Conservation (phyloP, 2,888 invertebrate species). For the Vesta saturnalis region DNA sequence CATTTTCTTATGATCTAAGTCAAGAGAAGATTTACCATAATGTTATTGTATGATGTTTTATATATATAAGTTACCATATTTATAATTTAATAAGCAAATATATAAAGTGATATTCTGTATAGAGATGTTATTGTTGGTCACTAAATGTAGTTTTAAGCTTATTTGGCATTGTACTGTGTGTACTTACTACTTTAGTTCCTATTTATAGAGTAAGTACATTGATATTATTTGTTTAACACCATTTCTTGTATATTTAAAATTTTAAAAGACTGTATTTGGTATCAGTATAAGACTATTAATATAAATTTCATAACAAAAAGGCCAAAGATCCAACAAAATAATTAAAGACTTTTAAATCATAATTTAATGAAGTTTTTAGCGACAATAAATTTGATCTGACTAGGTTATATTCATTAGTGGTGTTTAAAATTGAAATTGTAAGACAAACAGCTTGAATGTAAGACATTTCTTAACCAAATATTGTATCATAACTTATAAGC, state of each 20-base stretch:
- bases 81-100: neutral
- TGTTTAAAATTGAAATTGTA: neutral
- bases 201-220: neutral
- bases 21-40: no score
- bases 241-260: neutral
- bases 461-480: conserved; percentile 8
- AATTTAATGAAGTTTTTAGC: neutral
- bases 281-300: neutral
- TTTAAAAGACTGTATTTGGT: neutral
- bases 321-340: neutral
- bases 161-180: neutral
- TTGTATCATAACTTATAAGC: neutral
- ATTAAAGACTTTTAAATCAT: neutral
- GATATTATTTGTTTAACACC: neutral
- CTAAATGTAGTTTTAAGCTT: neutral
- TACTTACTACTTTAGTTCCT: conserved; percentile 1
- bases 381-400: conserved; percentile 10
- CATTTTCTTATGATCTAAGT: no score
- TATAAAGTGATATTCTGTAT: neutral
- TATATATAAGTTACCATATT: neutral
- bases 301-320: neutral
- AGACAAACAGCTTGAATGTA: neutral
- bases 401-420: neutral
- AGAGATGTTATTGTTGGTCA: neutral
- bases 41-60: no score